Evolutionary conservation across 2,888 invertebrate species (phyloP), one percentile per base, ranked within the genome.

Genomic region (Koerneria pararmatus): DNA sequence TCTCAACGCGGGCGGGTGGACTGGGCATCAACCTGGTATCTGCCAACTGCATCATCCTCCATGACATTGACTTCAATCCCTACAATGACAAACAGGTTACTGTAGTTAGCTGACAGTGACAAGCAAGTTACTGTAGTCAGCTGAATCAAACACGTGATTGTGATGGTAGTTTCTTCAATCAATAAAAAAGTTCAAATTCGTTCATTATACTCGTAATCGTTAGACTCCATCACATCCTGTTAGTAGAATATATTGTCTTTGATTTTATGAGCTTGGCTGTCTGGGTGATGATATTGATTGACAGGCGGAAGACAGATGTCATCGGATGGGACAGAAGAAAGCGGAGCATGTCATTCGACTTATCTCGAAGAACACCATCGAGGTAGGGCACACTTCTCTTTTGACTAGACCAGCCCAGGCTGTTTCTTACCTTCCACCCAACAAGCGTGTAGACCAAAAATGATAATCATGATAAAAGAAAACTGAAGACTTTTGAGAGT

Each of bases 61-160:
- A 97, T 84, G 97, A 97, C 83, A 92, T 95, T 61, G 97, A 97
- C 87, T 95, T 93, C 84, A 97, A 97, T 86, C 95, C 95, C 0
- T 95, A 95, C 85, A 95, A 95, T 84, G 95, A 97, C 84, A 95
- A 94, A 74, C 88, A 95, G 85, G 95, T 95, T 0, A 94, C 95
- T 84, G 95, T 95, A 8, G 19, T 6, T 34, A 24, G 19, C 24
- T 51, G n/a, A 51, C 53, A n/a, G 53, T 15, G 46, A n/a, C 11
- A 6, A 49, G 5, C n/a, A 24, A 34, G 54, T n/a, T 53, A 53
- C 53, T 3, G 53, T 53, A 24, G 53, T 27, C 5, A 5, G 27
- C 6, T 5, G 8, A 35, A 57, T 57, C 22, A 5, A 31, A 8
- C 32, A 29, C 57, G 11, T 29, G 15, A 57, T 2, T 54, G 34